Evolutionary conservation across 2,797 vertebrate genomes (phyloP).

Genomic region (Platyrinchus mystaceus): DNA sequence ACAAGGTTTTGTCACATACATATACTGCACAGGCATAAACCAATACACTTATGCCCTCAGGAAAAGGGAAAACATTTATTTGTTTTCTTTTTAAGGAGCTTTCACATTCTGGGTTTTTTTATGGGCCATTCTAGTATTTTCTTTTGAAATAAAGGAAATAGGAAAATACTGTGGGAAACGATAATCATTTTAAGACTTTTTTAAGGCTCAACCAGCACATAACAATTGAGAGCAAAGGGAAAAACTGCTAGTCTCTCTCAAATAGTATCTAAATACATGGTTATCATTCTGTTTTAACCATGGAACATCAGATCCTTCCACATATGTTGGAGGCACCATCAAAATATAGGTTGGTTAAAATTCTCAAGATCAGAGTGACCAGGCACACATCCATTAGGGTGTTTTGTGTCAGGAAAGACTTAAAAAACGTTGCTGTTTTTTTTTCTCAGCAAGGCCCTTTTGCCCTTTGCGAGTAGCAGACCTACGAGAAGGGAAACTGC

Average conservation of each 20-base stretch:
- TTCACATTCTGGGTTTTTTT: neutral
- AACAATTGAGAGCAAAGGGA: neutral
- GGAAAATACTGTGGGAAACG: neutral
- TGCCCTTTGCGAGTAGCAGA: neutral
- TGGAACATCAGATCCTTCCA: neutral
- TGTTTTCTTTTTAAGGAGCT: neutral
- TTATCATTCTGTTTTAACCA: neutral
- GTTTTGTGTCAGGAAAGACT: neutral
- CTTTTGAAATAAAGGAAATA: neutral
- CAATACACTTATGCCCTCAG: neutral
- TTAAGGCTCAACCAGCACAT: neutral
- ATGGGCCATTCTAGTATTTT: neutral
- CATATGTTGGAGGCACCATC: neutral
- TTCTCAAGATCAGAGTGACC: neutral
- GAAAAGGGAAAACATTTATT: neutral
- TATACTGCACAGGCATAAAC: neutral
- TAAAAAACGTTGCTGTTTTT: neutral
- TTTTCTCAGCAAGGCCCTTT: neutral
- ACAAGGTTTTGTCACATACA: neutral
- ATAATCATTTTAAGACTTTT: neutral
- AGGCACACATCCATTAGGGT: neutral
- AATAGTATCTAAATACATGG: neutral
- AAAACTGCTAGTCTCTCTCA: neutral
- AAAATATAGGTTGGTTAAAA: neutral
- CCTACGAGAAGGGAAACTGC: slow-evolving; percentile 7